Conservation (phyloP, 2,113 vertebrate species). For the Madoqua kirkii region DNA sequence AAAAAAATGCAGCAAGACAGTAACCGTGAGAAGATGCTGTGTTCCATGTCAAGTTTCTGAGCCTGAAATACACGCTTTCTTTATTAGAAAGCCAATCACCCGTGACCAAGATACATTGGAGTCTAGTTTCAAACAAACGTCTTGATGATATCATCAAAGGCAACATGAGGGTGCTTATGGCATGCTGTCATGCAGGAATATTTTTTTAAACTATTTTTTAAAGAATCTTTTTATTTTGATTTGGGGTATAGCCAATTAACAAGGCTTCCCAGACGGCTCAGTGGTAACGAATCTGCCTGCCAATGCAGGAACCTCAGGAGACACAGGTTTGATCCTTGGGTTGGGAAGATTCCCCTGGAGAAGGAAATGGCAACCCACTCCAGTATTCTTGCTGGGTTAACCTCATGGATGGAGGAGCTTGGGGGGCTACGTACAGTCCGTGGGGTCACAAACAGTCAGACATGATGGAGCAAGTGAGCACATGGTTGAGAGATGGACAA, state of each 20-base stretch:
- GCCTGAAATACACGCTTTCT: neutral
- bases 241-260: neutral
- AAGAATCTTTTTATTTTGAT: neutral
- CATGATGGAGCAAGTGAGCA: rapidly evolving
- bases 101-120: neutral
- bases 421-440: neutral
- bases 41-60: neutral
- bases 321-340: neutral
- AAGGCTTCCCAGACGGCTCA: neutral
- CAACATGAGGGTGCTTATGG: neutral
- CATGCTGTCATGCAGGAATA: neutral
- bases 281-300: neutral
- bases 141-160: neutral
- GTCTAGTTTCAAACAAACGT: too few relatives aligned
- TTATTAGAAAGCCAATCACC: neutral
- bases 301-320: neutral
- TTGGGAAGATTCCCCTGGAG: neutral
- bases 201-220: neutral
- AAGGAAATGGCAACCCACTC: neutral
- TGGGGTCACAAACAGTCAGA: neutral
- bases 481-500: neutral
- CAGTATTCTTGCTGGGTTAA: neutral
- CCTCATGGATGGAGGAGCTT: neutral
- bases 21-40: neutral
- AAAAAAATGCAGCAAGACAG: neutral